A percentile compares a stretch with the other conserved stretches of the same genome.
Conservation (phyloP, 1,140 invertebrate species). For the silkworm (Bombyx mori) region ASM3026992v2 NC_085115.1:13733001-13733500, state of each 20-base stretch:
- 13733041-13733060: no score
- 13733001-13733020: no score
- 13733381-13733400: slow-evolving; percentile 15
- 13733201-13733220: no score
- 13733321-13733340: slow-evolving; percentile 1
- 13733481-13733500: slow-evolving; percentile 18
- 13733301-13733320: slow-evolving; percentile 29
- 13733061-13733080: no score
- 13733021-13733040: no score
- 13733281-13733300: slow-evolving; percentile 21
- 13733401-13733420: slow-evolving; percentile 17
- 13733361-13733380: slow-evolving; percentile 1
- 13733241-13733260: no score
- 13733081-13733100: no score
- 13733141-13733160: no score
- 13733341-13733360: slow-evolving; percentile 12
- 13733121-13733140: not conserved
- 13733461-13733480: slow-evolving; percentile 18
- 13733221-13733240: no score
- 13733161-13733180: no score
- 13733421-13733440: slow-evolving; percentile 8
- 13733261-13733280: slow-evolving; percentile 10
- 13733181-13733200: no score
- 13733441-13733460: slow-evolving; percentile 16
- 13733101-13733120: no score